A percentile compares a stretch with the other conserved stretches of the same genome.
phyloP scores from a whole-genome alignment of 2,888 invertebrate genomes.

The Lepetodrilus schrolli region DNA sequence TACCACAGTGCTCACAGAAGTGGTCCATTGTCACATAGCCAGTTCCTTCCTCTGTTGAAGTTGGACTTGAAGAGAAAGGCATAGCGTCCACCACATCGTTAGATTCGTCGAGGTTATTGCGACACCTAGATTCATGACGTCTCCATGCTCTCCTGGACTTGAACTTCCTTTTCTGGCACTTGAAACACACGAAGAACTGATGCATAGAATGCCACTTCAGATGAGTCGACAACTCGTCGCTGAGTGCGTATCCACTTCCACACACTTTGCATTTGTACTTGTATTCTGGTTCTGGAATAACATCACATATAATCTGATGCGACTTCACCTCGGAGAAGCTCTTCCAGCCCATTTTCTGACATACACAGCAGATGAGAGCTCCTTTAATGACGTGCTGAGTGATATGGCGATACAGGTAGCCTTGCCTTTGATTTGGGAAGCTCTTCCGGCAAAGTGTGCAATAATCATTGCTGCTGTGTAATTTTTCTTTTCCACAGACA shows the following conservation, averaged over 20 bases:
- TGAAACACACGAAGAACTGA: neutral
- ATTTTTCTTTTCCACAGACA: conserved; percentile 7
- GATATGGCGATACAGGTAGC: neutral
- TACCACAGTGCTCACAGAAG: conserved; percentile 23
- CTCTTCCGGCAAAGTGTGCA: neutral
- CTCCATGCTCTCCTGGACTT: neutral
- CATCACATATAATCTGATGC: conserved; percentile 29
- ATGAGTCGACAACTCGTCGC: neutral
- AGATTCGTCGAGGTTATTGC: too few relatives aligned
- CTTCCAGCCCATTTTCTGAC: conserved; percentile 6
- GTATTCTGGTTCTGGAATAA: neutral
- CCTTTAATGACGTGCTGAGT: neutral
- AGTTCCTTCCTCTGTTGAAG: neutral
- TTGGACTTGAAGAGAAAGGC: neutral
- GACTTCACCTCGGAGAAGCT: conserved; percentile 1
- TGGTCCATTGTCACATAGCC: neutral
- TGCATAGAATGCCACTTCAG: neutral
- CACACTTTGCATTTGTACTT: neutral
- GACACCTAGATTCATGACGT: neutral
- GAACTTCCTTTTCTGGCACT: neutral
- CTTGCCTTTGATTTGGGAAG: neutral
- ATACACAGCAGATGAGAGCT: conserved; percentile 2
- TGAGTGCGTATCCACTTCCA: neutral
- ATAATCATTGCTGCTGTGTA: neutral
- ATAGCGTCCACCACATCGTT: neutral